Conservation (phyloP, 2,113 vertebrate species). For the Centropus bengalensis region DNA sequence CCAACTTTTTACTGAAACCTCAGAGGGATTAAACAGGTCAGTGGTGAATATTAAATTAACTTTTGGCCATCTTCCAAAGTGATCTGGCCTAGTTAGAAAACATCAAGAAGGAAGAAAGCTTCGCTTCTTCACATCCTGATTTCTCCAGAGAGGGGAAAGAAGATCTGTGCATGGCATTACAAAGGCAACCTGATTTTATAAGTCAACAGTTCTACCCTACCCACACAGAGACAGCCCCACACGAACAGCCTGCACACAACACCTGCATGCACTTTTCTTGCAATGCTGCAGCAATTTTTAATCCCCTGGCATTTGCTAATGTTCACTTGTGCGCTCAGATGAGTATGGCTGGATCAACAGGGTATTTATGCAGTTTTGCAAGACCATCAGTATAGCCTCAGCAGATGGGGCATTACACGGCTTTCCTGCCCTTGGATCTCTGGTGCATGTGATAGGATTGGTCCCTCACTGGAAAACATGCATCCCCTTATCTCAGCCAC, state of each 20-base stretch:
- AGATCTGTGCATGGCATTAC: constrained; percentile 39
- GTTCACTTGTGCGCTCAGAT: neutral
- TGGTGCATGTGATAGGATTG: rapidly evolving
- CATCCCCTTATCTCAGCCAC: neutral
- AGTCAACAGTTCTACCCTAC: constrained; percentile 47
- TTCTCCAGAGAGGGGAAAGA: constrained; percentile 65
- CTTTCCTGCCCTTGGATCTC: neutral
- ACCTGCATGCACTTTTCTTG: neutral
- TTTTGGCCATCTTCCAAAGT: constrained; percentile 76
- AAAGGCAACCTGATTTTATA: constrained; percentile 54
- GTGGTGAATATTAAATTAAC: constrained; percentile 78
- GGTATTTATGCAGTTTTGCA: neutral
- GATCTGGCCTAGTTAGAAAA: constrained; percentile 79
- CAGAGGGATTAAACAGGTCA: constrained; percentile 79
- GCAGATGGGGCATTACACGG: neutral
- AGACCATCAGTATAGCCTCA: neutral
- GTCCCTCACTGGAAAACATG: neutral
- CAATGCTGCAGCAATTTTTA: neutral
- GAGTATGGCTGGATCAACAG: neutral
- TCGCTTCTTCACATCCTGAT: constrained; percentile 71
- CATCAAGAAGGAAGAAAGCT: constrained; percentile 73
- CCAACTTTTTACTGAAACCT: constrained; percentile 75
- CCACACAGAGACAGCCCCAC: neutral
- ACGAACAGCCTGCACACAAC: neutral
- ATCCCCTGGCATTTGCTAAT: neutral